Conservation (phyloP, 2,113 vertebrate genomes). For the Psilopsiagon aurifrons region DNA sequence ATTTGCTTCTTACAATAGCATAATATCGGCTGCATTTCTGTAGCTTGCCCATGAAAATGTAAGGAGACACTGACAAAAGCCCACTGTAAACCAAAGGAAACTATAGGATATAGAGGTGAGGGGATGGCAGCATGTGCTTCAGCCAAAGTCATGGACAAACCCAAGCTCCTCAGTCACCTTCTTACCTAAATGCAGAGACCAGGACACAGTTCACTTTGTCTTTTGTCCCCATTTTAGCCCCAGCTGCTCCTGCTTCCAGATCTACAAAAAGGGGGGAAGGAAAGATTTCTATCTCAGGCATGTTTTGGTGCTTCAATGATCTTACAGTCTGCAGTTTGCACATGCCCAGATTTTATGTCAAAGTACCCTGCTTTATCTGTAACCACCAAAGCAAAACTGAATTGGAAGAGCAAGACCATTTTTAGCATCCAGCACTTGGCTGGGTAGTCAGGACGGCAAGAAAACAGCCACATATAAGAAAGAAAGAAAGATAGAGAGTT, state of each 20-base stretch:
- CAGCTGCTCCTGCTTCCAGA: background rate
- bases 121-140: background rate
- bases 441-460: too few relatives aligned
- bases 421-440: background rate
- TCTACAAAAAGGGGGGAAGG: background rate
- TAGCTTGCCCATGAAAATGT: background rate
- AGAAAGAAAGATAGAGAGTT: too few relatives aligned
- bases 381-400: background rate
- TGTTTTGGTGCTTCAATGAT: background rate
- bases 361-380: background rate
- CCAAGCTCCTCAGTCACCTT: fast-evolving
- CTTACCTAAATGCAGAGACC: background rate
- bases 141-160: background rate
- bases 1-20: background rate
- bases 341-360: background rate
- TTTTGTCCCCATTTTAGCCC: background rate
- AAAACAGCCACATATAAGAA: too few relatives aligned
- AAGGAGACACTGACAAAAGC: background rate
- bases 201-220: background rate
- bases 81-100: background rate
- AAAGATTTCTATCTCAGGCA: background rate
- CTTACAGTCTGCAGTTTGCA: background rate
- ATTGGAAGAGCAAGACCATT: background rate
- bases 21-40: background rate
- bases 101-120: background rate